These are phyloP conservation scores for Aphidius colemani DNA, from an alignment of 2,888 invertebrate genomes.

Conservation along the genomic window DNA sequence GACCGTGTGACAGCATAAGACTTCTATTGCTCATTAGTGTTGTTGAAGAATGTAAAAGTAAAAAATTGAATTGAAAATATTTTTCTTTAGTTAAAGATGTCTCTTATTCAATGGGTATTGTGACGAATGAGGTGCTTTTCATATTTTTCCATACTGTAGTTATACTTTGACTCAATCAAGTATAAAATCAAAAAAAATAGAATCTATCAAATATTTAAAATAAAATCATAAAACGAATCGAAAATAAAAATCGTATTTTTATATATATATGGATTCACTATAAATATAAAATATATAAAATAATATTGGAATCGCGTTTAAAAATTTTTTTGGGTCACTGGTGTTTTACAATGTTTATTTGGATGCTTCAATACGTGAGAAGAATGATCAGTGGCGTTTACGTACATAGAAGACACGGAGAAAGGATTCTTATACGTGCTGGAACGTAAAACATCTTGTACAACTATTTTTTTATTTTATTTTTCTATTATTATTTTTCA, in stretches of 20 bases:
- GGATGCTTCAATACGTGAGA: constrained; percentile 23
- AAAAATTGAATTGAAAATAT: no score
- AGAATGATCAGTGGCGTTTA: constrained; percentile 1
- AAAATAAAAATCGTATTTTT: background rate
- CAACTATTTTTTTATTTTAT: constrained; percentile 24
- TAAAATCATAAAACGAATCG: background rate
- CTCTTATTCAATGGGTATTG: no score
- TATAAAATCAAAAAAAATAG: no score
- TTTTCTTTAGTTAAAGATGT: no score
- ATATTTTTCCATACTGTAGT: background rate
- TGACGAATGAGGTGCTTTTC: background rate
- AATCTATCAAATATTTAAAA: no score
- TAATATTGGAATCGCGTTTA: constrained; percentile 7
- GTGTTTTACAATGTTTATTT: constrained; percentile 22
- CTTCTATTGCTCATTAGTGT: no score
- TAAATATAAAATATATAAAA: constrained; percentile 2
- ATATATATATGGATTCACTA: background rate
- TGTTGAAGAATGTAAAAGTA: no score
- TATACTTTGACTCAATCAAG: no score
- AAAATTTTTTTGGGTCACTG: constrained; percentile 24
- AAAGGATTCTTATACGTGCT: constrained; percentile 31
- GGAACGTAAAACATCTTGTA: constrained; percentile 33
- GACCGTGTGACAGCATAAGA: no score
- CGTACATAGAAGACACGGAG: constrained; percentile 18
- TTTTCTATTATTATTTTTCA: background rate